A percentile compares a stretch with the other conserved stretches of the same genome.
Evolutionary conservation across 2,888 invertebrate genomes (phyloP).

Genomic region (Tortrix viridana): DNA sequence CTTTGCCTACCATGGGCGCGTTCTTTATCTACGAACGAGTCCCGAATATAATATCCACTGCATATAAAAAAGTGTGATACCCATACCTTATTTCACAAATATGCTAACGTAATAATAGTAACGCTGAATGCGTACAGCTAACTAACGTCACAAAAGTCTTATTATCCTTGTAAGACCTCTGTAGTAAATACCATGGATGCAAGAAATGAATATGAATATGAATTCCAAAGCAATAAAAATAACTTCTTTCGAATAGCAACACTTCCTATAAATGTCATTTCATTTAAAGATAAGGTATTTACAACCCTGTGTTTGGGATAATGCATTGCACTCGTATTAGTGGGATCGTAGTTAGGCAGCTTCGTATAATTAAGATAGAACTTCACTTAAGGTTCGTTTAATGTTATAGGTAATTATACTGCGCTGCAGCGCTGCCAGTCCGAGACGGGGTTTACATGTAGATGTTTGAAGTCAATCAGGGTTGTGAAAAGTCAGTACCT

Average conservation of each 20-base stretch:
- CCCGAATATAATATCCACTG: slow-evolving; percentile 27
- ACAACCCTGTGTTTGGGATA: too few species aligned
- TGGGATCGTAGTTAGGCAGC: too few species aligned
- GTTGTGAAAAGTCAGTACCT: slow-evolving; percentile 1
- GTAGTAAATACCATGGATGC: too few species aligned
- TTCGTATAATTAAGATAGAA: slow-evolving; percentile 12
- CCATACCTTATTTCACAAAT: not conserved
- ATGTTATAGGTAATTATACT: slow-evolving; percentile 21
- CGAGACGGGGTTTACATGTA: slow-evolving; percentile 10
- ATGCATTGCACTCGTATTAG: too few species aligned
- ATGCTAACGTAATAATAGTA: slow-evolving; percentile 2
- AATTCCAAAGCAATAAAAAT: not conserved
- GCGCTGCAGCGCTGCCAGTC: slow-evolving; percentile 15
- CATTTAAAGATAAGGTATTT: too few species aligned
- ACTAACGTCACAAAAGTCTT: too few species aligned
- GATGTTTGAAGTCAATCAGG: slow-evolving; percentile 15
- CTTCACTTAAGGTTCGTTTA: slow-evolving; percentile 27
- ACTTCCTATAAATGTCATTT: too few species aligned
- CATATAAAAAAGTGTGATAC: too few species aligned
- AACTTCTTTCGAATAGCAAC: too few species aligned
- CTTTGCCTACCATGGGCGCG: slow-evolving; percentile 16
- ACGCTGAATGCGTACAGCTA: slow-evolving; percentile 15
- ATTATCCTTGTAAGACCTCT: slow-evolving; percentile 33
- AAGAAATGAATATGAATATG: too few species aligned
- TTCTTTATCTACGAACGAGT: slow-evolving; percentile 19